Conservation (phyloP, 2,113 vertebrate species). For the Stegostoma tigrinum region DNA sequence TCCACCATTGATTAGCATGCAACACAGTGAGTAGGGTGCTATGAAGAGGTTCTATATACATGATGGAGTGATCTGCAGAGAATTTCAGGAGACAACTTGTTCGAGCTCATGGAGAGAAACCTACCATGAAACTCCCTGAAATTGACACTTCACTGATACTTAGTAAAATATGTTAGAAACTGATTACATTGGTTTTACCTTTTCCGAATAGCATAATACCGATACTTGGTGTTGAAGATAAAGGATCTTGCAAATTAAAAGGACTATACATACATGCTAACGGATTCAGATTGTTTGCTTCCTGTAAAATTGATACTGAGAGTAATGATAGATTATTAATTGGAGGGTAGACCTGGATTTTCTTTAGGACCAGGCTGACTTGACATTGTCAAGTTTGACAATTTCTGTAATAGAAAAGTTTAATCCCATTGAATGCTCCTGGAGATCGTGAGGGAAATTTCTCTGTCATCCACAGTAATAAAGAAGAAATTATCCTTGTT, state of each 20-base stretch:
- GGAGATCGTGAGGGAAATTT: neutral
- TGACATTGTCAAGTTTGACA: neutral
- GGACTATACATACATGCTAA: neutral
- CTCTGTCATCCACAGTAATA: neutral
- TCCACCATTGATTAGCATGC: too few species aligned
- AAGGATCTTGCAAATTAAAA: neutral
- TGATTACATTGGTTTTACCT: neutral
- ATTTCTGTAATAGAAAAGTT: neutral
- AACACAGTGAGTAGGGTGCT: too few species aligned
- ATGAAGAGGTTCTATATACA: too few species aligned
- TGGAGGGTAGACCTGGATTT: neutral
- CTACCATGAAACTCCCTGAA: too few species aligned
- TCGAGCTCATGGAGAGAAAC: too few species aligned
- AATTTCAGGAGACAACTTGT: too few species aligned
- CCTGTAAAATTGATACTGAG: neutral
- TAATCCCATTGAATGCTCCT: neutral
- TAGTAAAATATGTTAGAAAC: neutral
- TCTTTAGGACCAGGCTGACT: neutral
- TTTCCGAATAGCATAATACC: neutral
- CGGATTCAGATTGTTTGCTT: neutral
- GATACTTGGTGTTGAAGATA: neutral
- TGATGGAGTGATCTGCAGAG: too few species aligned
- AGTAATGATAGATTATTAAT: neutral
- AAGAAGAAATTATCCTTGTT: neutral
- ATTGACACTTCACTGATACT: too few species aligned